These are phyloP conservation scores for Escarpia spicata DNA, from an alignment of 2,888 invertebrate species.

Conservation along the genomic window DNA sequence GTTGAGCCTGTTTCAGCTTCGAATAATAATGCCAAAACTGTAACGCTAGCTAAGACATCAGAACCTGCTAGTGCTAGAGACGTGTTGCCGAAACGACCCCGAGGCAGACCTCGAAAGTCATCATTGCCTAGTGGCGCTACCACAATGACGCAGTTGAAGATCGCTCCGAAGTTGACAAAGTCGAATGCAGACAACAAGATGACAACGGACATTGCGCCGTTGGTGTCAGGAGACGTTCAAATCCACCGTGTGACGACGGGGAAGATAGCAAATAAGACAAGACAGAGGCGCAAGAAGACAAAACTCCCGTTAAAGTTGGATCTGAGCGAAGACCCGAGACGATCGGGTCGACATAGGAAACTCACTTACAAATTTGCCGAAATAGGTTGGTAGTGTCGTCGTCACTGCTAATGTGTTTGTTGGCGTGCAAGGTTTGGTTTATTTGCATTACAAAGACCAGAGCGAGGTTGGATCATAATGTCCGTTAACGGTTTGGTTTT, in stretches of 20 bases:
- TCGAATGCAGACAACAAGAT: neutral
- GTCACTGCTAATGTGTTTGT: neutral
- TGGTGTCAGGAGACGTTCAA: neutral
- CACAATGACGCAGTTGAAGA: neutral
- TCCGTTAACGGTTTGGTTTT: neutral
- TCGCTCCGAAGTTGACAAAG: neutral
- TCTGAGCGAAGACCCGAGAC: neutral
- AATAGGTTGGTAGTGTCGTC: neutral
- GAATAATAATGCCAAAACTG: neutral
- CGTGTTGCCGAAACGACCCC: neutral
- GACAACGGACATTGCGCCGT: neutral
- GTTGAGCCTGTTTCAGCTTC: neutral
- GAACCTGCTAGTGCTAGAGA: neutral
- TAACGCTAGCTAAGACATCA: neutral
- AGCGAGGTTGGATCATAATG: neutral
- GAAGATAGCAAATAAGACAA: neutral
- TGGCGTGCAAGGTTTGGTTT: neutral
- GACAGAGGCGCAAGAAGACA: neutral
- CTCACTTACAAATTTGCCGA: constrained; percentile 27
- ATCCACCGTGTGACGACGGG: neutral
- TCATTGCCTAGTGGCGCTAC: neutral
- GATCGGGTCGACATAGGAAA: constrained; percentile 28
- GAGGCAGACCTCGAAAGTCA: neutral
- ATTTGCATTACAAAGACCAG: neutral
- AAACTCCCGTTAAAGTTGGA: neutral